Evolutionary conservation across 1,140 invertebrate species (phyloP), one percentile per base, ranked within the genome.

Genomic region (Vanessa atalanta): DNA sequence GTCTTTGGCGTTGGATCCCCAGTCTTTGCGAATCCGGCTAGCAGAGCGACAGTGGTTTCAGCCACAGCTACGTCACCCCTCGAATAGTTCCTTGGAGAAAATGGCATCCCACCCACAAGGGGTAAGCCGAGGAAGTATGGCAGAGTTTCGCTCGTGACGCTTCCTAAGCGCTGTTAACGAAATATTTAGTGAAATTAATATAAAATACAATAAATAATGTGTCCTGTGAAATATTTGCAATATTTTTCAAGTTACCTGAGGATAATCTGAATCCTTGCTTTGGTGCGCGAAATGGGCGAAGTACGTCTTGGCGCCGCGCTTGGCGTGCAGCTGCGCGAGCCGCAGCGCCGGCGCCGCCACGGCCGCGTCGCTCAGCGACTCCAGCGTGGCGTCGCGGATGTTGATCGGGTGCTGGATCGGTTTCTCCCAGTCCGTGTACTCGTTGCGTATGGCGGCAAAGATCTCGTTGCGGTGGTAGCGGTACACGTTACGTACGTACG

Each of bases 341-440:
- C 95, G 91, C 76, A 97, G 94, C 55, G 96, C 93, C 0, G 96
- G 96, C 2, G 96, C 95, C 4, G 96, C 95, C 77, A 96, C 94
- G 85, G 96, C 95, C 0, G 96, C 97, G 87, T 99, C 98, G 83
- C 96, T 96, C 1, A 99, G 93, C 5, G 98, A 95, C 81, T 98
- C 97, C 89, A 99, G 95, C 0, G 98, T 97, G 15, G 96, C 96
- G 87, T 98, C 97, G 12, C 98, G 91, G 61, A 93, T 93, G 86
- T 96, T 96, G 83, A 97, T 96, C 0, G 97, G 97, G 85, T 98
- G 96, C 67, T 96, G 95, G 37, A 96, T 97, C 6, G 96, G 95
- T 80, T 97, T 96, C 85, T 97, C 96, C 97, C 97, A 98, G 89
- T 98, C 97, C 47, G 97, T 98, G 92, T 99, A 99, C 88, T 98